Evolutionary conservation across 2,888 invertebrate species (phyloP).

Genomic region (Coecobrya sp.): DNA sequence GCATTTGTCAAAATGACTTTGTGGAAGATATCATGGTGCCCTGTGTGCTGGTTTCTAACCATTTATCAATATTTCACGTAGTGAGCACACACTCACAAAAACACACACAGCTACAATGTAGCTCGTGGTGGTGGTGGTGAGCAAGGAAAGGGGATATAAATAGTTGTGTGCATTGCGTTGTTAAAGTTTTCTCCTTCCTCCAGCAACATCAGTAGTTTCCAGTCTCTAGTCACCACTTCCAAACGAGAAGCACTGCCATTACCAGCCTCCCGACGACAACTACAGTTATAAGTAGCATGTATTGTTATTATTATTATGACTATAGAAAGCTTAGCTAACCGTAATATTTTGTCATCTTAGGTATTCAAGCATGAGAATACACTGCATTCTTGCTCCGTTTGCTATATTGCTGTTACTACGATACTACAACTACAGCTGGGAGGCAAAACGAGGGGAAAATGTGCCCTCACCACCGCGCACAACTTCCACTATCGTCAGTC

Average conservation of each 20-base stretch:
- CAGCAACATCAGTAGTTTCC: background rate
- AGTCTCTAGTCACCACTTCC: background rate
- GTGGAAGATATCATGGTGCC: slow-evolving; percentile 79
- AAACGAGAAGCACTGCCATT: background rate
- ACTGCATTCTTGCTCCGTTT: background rate
- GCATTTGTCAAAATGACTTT: slow-evolving; percentile 81
- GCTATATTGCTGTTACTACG: background rate
- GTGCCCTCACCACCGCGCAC: background rate
- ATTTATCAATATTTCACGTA: slow-evolving; percentile 81
- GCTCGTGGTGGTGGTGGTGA: background rate
- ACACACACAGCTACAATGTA: background rate
- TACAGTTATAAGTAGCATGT: background rate
- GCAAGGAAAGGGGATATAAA: background rate
- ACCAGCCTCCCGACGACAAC: background rate
- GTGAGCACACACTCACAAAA: slow-evolving; percentile 26
- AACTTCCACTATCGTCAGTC: background rate
- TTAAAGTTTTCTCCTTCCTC: background rate
- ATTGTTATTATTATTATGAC: background rate
- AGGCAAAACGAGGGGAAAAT: slow-evolving; percentile 1
- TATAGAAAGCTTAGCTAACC: background rate
- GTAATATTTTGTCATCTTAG: background rate
- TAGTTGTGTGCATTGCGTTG: slow-evolving; percentile 8
- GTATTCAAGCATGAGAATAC: background rate
- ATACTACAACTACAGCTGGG: background rate
- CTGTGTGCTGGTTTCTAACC: slow-evolving; percentile 74